Percentiles rank a stretch among this genome's conserved stretches.
phyloP scores from a whole-genome alignment of 2,888 invertebrate species.

The Tryphoninae sp. region DNA sequence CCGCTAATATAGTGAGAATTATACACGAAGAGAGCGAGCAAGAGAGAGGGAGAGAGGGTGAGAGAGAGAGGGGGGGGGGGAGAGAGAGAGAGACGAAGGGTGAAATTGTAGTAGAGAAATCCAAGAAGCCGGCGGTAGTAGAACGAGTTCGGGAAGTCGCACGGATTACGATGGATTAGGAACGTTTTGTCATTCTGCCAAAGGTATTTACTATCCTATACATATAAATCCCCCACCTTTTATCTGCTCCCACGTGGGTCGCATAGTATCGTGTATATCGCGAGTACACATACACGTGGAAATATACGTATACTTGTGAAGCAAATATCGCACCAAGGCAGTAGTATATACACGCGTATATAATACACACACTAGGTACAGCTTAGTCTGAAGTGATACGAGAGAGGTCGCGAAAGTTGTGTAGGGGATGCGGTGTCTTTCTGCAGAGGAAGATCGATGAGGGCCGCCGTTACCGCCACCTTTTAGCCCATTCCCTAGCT shows the following conservation, averaged over 20 bases:
- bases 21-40: not conserved
- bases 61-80: not conserved
- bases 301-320: constrained; percentile 31
- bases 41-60: not conserved
- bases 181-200: constrained; percentile 68
- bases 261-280: constrained; percentile 41
- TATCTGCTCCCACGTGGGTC: constrained; percentile 39
- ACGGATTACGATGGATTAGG: constrained; percentile 68
- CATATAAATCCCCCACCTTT: not conserved
- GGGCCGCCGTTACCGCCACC: constrained; percentile 53
- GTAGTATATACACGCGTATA: not conserved
- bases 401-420: constrained; percentile 11
- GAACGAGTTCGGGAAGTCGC: constrained; percentile 41
- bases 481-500: constrained; percentile 36
- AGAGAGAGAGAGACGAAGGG: constrained; percentile 6
- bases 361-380: not conserved
- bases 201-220: constrained; percentile 64
- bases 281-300: constrained; percentile 23
- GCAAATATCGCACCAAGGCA: constrained; percentile 1
- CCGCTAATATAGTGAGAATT: constrained; percentile 26
- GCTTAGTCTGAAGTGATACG: constrained; percentile 33
- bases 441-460: constrained; percentile 65
- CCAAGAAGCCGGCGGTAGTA: constrained; percentile 63
- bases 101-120: constrained; percentile 60
- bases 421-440: constrained; percentile 12